Conservation (phyloP, 2,888 invertebrate species). For the Aporophyla lueneburgensis region DNA sequence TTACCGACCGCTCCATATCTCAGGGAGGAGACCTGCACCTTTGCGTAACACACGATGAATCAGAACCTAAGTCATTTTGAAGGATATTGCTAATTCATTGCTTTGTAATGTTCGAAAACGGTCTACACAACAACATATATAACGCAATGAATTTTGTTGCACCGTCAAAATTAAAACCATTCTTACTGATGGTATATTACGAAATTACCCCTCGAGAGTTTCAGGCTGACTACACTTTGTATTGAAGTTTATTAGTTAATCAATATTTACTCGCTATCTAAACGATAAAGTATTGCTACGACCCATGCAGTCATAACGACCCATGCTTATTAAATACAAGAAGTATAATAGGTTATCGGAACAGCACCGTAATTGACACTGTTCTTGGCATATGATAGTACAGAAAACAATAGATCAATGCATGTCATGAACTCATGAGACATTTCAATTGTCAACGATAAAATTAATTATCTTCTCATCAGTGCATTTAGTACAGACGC, state of each 20-base stretch:
- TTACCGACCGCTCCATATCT: background rate
- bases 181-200: no score
- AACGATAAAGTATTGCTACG: constrained; percentile 1
- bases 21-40: background rate
- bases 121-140: no score
- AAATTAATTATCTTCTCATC: background rate
- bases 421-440: constrained; percentile 7
- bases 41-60: no score
- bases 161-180: no score
- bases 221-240: background rate
- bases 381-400: constrained; percentile 18
- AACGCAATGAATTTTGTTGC: no score
- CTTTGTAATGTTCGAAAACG: no score
- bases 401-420: background rate
- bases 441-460: constrained; percentile 7
- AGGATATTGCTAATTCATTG: no score
- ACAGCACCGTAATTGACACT: constrained; percentile 8
- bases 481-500: background rate
- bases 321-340: constrained; percentile 17
- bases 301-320: background rate
- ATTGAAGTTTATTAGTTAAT: background rate
- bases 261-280: background rate
- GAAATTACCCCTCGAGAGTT: background rate
- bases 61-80: no score
- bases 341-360: constrained; percentile 20